Base-by-base conservation (phyloP, 2,888 invertebrate species). In the Acanthosoma haemorrhoidale region DNA sequence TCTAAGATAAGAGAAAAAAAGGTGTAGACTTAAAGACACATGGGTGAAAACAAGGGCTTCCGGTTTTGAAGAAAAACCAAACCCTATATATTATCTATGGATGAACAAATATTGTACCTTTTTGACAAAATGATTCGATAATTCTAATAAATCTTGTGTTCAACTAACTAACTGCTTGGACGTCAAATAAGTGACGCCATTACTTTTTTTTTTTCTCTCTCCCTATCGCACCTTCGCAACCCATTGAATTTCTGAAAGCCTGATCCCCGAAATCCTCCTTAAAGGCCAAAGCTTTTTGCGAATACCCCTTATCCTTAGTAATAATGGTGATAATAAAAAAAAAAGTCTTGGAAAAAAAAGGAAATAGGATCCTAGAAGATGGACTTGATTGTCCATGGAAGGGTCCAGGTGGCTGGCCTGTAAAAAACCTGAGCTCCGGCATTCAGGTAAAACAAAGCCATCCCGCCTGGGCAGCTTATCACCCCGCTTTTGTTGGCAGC, bases 281-380 rank as follows among this genome's bases (percentile, higher is more conserved):
- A 25, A 11, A 11, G 25, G 13, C 51, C 51, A 25, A n/a, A n/a
- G 18, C 25, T 51, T 51, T 51, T 51, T 51, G 51, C 51, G 25
- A 5, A 51, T n/a, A 13, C 51, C n/a, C 29, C 5, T 25, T 51
- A 25, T 51, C 21, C 25, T 5, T n/a, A 25, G 25, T 25, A 51
- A 51, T 51, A 51, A 51, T 51, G 25, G 51, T 25, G 25, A 51
- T 21, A 25, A 51, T 51, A 11, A 51, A 51, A 51, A 51, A 21
- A 43, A 32, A 32, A 32, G 9, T 6, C n/a, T n/a, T 6, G 9
- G 9, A 32, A 32, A 32, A 41, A 43, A 13, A 43, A 21, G 4
- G 51, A 25, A 51, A 51, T 51, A 51, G 51, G 51, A 51, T 51
- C 51, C 51, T 51, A 51, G 51, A 25, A 51, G 51, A 51, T 51